These are phyloP conservation scores for Cossypha heuglini DNA, from an alignment of 2,797 vertebrate genomes.

Conservation along the genomic window DNA sequence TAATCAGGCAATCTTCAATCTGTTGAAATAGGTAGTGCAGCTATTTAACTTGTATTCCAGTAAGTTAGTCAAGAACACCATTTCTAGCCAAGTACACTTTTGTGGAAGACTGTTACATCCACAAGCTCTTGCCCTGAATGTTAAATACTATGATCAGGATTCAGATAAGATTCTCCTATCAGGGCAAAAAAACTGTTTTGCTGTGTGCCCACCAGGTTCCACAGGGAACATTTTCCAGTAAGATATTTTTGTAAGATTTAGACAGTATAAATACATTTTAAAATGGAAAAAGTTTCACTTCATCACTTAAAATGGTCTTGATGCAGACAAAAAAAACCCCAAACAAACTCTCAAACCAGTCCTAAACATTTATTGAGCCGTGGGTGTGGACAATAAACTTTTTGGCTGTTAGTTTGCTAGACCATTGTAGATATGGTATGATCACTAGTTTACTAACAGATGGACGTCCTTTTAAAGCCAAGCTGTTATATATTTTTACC, in stretches of 20 bases:
- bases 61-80: neutral
- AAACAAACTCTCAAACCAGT: neutral
- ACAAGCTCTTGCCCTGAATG: neutral
- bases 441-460: conserved; percentile 21
- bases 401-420: conserved; percentile 10
- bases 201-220: neutral
- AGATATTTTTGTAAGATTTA: neutral
- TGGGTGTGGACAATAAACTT: neutral
- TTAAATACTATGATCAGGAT: neutral
- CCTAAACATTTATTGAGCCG: neutral
- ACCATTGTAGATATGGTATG: neutral
- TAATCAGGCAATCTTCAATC: neutral
- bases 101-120: neutral
- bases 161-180: neutral
- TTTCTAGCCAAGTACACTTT: neutral
- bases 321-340: neutral
- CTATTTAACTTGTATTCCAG: neutral
- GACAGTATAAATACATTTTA: neutral
- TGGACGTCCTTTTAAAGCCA: conserved; percentile 9
- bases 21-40: neutral
- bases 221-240: neutral
- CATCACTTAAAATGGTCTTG: neutral
- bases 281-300: neutral
- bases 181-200: neutral
- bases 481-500: conserved; percentile 8